Evolutionary conservation across 2,113 vertebrate species (phyloP).

Genomic region (Colistium nudipinnis): DNA sequence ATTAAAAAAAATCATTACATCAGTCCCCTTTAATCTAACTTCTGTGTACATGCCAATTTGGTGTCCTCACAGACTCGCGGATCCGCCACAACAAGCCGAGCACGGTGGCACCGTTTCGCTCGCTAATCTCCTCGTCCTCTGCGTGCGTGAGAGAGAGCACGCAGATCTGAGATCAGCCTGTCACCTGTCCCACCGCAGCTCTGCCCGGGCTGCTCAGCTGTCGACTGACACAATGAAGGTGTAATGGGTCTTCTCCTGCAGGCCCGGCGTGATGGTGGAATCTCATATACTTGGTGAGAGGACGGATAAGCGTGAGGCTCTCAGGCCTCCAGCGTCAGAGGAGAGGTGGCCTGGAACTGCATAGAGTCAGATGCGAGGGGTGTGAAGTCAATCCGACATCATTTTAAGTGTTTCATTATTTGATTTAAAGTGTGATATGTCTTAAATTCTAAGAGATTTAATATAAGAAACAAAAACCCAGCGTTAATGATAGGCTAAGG

Average conservation of each 20-base stretch:
- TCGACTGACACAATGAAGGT: slow-evolving; percentile 7
- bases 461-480: too few species aligned
- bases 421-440: too few species aligned
- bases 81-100: neutral
- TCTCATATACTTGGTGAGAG: too few species aligned
- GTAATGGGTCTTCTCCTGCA: slow-evolving; percentile 35
- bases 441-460: too few species aligned
- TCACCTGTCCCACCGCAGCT: slow-evolving; percentile 37
- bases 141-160: neutral
- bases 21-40: neutral
- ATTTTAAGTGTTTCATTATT: too few species aligned
- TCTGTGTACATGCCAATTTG: too few species aligned
- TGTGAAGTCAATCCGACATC: too few species aligned
- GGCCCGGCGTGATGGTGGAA: slow-evolving; percentile 11
- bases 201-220: slow-evolving; percentile 25
- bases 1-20: neutral
- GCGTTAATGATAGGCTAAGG: neutral
- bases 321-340: too few species aligned
- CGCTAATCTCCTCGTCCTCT: slow-evolving; percentile 21
- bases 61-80: neutral
- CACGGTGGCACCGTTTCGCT: neutral
- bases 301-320: too few species aligned
- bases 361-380: too few species aligned
- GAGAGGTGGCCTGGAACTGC: too few species aligned
- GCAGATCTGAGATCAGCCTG: slow-evolving; percentile 16